Evolutionary conservation across 2,113 vertebrate species (phyloP).

Genomic region (Corynorhinus townsendii): DNA sequence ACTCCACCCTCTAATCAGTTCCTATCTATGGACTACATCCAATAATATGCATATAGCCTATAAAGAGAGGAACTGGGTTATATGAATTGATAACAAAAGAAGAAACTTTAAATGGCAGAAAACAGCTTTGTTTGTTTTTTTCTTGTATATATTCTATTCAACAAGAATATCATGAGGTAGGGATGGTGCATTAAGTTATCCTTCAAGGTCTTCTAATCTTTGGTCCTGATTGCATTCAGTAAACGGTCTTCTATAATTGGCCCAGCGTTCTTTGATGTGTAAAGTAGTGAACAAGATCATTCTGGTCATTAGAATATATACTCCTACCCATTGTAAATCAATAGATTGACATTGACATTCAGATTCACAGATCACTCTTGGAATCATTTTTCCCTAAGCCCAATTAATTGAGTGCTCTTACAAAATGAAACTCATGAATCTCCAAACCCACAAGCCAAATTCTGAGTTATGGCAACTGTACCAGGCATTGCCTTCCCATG

Average conservation of each 20-base stretch:
- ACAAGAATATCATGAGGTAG: neutral
- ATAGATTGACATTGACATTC: neutral
- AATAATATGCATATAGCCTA: neutral
- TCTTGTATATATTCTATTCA: neutral
- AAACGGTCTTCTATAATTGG: neutral
- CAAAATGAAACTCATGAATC: neutral
- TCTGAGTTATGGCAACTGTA: neutral
- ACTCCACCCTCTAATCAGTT: neutral
- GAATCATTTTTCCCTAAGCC: neutral
- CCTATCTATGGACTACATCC: neutral
- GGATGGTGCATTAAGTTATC: neutral
- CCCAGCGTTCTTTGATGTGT: neutral
- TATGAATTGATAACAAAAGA: neutral
- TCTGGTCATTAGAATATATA: slow-evolving; percentile 1
- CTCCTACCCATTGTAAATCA: neutral
- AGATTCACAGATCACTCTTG: neutral
- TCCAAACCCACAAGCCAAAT: neutral
- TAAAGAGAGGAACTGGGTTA: neutral
- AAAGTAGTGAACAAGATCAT: neutral
- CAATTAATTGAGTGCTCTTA: neutral
- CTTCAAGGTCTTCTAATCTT: slow-evolving; percentile 11
- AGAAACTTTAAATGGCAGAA: neutral
- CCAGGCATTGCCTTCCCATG: neutral
- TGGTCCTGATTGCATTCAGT: neutral
- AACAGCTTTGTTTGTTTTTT: neutral